phyloP scores from a whole-genome alignment of 2,113 vertebrate genomes.

The Perognathus longimembris region DNA sequence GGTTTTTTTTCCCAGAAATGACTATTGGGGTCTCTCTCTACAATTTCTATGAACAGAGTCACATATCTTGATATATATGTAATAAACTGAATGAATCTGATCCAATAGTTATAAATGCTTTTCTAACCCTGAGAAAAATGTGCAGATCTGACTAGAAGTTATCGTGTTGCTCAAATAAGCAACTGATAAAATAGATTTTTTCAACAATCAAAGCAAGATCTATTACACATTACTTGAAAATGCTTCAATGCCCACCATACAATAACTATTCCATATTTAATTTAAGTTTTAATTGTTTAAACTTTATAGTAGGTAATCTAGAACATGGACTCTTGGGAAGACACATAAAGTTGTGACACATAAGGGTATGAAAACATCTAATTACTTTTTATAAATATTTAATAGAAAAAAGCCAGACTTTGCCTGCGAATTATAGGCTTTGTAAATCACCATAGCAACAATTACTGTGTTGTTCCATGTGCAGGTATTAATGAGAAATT shows the following conservation, averaged over 20 bases:
- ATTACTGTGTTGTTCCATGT: slow-evolving; percentile 39
- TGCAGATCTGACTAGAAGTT: background rate
- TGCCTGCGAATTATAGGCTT: slow-evolving; percentile 45
- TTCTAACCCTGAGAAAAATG: slow-evolving; percentile 8
- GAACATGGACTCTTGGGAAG: slow-evolving; percentile 39
- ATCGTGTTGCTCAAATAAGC: background rate
- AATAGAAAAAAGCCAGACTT: slow-evolving; percentile 44
- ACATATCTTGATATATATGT: background rate
- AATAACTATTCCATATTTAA: background rate
- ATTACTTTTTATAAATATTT: slow-evolving; percentile 70
- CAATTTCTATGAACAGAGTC: background rate
- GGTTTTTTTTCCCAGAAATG: background rate
- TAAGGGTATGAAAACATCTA: slow-evolving; percentile 43
- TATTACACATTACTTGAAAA: background rate
- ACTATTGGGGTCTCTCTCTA: background rate
- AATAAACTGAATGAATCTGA: background rate
- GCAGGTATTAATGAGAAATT: slow-evolving; percentile 51
- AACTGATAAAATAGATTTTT: background rate
- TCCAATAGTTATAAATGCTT: background rate
- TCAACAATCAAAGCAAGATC: background rate
- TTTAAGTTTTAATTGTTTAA: slow-evolving; percentile 59
- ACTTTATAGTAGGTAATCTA: background rate
- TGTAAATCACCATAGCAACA: slow-evolving; percentile 62
- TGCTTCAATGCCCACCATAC: background rate
- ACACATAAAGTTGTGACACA: background rate